Evolutionary conservation across 2,113 vertebrate species (phyloP).

Genomic region (Octodon degus): DNA sequence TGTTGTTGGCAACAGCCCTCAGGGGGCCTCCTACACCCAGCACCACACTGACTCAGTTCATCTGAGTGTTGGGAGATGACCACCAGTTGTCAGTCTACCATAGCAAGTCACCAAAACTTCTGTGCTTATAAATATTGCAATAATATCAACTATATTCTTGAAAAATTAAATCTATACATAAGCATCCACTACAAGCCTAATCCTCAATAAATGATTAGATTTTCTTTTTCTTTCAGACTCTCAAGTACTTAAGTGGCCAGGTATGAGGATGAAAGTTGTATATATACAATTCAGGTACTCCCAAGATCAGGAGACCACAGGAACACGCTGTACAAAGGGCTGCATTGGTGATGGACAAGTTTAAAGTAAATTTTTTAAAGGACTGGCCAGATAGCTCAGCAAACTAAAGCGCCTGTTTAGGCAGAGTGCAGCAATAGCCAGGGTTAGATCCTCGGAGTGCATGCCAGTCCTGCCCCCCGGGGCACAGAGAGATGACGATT

Average conservation of each 20-base stretch:
- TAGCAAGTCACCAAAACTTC: neutral
- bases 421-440: no score
- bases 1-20: no score
- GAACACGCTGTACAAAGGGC: neutral
- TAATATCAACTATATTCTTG: neutral
- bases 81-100: no score
- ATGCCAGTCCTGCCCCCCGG: no score
- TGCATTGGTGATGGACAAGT: neutral
- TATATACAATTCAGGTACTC: neutral
- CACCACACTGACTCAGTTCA: no score
- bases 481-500: no score
- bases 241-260: neutral
- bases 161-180: neutral
- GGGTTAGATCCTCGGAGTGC: no score
- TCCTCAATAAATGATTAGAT: neutral
- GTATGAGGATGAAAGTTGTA: neutral
- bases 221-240: slow-evolving; percentile 3
- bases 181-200: neutral
- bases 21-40: no score
- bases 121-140: slow-evolving; percentile 5
- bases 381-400: no score
- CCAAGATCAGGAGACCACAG: neutral
- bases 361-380: neutral
- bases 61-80: no score
- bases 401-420: no score